Conservation (phyloP, 2,888 invertebrate genomes). For the Sepioteuthis lessoniana region DNA sequence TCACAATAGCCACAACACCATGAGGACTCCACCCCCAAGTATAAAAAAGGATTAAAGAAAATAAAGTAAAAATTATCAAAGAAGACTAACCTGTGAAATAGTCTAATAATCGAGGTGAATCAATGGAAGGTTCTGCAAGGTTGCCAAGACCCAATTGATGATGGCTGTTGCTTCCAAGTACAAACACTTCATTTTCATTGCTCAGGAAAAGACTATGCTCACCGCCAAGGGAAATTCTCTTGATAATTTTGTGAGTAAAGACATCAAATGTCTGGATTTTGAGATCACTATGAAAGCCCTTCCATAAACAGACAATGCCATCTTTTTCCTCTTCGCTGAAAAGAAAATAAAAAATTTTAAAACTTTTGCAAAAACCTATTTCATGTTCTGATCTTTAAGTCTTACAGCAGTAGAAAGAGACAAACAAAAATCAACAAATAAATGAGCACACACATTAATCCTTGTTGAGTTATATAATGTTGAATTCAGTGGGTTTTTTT, state of each 20-base stretch:
- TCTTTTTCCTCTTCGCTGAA: slow-evolving; percentile 58
- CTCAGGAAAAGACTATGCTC: slow-evolving; percentile 71
- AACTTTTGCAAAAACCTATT: background rate
- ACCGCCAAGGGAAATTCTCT: slow-evolving; percentile 64
- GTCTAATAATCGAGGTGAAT: slow-evolving; percentile 63
- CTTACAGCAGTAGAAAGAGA: background rate
- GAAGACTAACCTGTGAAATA: slow-evolving; percentile 59
- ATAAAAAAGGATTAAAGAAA: background rate
- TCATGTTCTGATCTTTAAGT: background rate
- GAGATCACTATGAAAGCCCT: slow-evolving; percentile 64
- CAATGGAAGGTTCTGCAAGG: slow-evolving; percentile 55
- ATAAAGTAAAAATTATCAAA: background rate
- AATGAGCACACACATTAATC: no score
- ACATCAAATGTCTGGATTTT: slow-evolving; percentile 60
- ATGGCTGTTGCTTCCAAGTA: slow-evolving; percentile 68
- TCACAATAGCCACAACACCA: no score
- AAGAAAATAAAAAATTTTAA: slow-evolving; percentile 42
- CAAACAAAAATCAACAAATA: background rate
- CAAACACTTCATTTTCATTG: slow-evolving; percentile 64
- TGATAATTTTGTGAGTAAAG: slow-evolving; percentile 59
- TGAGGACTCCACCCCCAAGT: no score
- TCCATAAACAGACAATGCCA: slow-evolving; percentile 64
- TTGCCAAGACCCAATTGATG: slow-evolving; percentile 71
- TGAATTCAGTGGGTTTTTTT: no score
- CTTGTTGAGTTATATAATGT: no score